Evolutionary conservation across 1,140 invertebrate species (phyloP).

Genomic region (Meloidogyne exigua): DNA sequence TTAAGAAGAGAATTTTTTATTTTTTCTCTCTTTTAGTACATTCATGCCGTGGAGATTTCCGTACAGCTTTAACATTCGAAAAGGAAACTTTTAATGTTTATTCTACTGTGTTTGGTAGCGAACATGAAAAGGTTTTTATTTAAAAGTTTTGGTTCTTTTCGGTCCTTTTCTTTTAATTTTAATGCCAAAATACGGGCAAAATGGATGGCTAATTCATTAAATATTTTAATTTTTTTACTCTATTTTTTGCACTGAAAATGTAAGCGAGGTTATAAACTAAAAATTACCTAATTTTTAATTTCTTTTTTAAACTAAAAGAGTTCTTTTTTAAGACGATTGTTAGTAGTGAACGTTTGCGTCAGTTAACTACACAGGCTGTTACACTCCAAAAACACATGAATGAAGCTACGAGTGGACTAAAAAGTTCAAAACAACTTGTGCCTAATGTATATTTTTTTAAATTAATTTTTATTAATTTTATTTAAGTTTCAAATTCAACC

Average conservation of each 20-base stretch:
- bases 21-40: constrained; percentile 24
- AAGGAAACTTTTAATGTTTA: constrained; percentile 45
- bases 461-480: background rate
- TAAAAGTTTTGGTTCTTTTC: too few species aligned
- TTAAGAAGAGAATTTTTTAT: too few species aligned
- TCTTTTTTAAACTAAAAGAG: background rate
- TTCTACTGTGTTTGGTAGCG: constrained; percentile 31
- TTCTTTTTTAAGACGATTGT: constrained; percentile 5
- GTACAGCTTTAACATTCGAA: constrained; percentile 32
- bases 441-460: background rate
- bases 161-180: too few species aligned
- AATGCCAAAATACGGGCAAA: too few species aligned
- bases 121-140: constrained; percentile 36
- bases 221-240: too few species aligned
- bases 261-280: too few species aligned
- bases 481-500: constrained; percentile 30
- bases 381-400: constrained; percentile 39
- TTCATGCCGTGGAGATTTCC: constrained; percentile 42
- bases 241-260: too few species aligned
- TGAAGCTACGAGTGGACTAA: constrained; percentile 20
- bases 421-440: constrained; percentile 19
- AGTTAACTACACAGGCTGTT: constrained; percentile 42
- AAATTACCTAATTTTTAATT: too few species aligned
- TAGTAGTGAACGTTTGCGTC: constrained; percentile 38
- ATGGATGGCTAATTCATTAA: too few species aligned